Conservation (phyloP, 2,113 vertebrate genomes). For the Morone chrysops region DNA sequence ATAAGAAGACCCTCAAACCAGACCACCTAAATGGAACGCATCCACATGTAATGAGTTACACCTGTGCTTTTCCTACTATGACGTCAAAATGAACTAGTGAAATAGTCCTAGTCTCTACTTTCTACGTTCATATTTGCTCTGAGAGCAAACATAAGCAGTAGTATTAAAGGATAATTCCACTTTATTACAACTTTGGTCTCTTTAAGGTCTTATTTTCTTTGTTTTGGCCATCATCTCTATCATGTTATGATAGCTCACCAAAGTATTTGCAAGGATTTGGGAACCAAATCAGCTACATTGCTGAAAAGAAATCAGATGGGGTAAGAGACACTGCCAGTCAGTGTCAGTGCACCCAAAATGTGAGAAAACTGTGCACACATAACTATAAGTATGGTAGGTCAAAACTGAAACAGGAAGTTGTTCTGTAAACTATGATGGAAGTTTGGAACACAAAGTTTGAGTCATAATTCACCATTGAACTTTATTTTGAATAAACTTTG, state of each 20-base stretch:
- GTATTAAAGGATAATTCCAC: not conserved
- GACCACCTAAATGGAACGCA: not conserved
- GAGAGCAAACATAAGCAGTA: not conserved
- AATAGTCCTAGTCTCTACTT: not conserved
- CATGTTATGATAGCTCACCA: not conserved
- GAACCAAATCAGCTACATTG: not conserved
- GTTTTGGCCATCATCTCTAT: not conserved
- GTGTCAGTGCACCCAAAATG: not conserved
- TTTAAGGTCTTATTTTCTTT: slow-evolving; percentile 1
- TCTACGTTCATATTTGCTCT: not conserved
- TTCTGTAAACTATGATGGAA: not conserved
- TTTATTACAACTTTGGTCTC: not conserved
- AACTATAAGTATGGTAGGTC: not conserved
- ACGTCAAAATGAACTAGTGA: not conserved
- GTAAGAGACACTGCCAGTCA: not conserved
- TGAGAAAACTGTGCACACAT: not conserved
- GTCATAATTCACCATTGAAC: not conserved
- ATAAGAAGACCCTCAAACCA: not conserved
- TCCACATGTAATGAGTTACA: slow-evolving; percentile 9
- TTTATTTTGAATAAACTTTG: not conserved
- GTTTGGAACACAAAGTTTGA: not conserved
- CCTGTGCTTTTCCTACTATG: not conserved
- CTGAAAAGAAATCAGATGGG: not conserved
- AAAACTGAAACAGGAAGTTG: slow-evolving; percentile 1
- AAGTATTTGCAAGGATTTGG: not conserved